Percentiles rank a stretch among this genome's conserved stretches.
Evolutionary conservation across 92 coral and sea anemone species (phyloP).

Genomic region (Bergia sp.): DNA sequence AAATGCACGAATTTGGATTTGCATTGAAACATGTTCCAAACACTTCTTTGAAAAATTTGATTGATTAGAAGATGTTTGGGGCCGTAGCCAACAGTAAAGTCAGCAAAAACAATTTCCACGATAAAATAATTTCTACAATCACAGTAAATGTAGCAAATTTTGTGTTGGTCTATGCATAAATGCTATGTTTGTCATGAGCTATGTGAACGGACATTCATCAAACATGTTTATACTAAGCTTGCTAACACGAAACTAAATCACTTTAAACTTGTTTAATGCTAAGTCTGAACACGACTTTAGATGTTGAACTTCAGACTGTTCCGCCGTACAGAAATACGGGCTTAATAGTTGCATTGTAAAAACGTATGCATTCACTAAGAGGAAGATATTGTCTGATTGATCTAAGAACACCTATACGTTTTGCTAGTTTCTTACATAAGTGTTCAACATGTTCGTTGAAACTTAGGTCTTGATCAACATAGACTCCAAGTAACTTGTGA

Average conservation of each 20-base stretch:
- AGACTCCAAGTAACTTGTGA: no score
- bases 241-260: constrained; percentile 13
- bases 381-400: no score
- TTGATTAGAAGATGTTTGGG: background rate
- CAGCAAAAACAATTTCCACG: constrained; percentile 20
- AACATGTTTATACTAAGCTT: constrained; percentile 12
- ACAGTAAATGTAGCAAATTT: constrained; percentile 9
- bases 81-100: constrained; percentile 5
- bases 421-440: no score
- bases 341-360: no score
- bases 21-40: constrained; percentile 4
- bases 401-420: no score
- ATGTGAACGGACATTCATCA: constrained; percentile 18
- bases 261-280: constrained; percentile 9
- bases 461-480: no score
- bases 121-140: constrained; percentile 2
- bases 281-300: constrained; percentile 1
- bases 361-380: no score
- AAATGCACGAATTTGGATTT: constrained; percentile 7
- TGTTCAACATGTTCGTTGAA: no score
- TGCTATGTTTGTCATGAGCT: constrained; percentile 7
- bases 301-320: no score
- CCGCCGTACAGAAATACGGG: no score
- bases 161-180: constrained; percentile 16
- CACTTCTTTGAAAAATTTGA: constrained; percentile 4